Conservation (phyloP, 2,797 vertebrate species). For the Silurus aristotelis region DNA sequence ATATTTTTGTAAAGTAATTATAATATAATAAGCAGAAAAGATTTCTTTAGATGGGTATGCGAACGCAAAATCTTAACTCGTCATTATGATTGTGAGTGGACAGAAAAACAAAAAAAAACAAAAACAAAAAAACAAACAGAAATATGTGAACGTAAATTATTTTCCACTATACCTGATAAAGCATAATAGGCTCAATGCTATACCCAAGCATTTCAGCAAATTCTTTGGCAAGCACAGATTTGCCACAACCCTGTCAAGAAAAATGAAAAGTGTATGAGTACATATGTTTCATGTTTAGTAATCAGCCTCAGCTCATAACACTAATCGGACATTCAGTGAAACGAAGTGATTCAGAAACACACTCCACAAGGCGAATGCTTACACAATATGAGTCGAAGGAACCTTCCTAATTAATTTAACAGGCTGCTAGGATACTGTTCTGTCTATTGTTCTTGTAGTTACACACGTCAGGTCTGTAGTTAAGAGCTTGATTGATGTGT, state of each 20-base stretch:
- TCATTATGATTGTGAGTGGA: background rate
- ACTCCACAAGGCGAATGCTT: background rate
- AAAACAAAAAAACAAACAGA: background rate
- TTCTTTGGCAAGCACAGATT: conserved; percentile 88
- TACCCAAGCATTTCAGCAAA: conserved; percentile 92
- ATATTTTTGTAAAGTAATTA: background rate
- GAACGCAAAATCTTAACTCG: background rate
- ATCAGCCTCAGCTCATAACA: background rate
- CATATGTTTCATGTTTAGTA: background rate
- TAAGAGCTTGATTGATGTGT: conserved; percentile 3
- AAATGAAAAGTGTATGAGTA: background rate
- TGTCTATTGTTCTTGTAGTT: conserved; percentile 34
- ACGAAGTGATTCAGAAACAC: background rate
- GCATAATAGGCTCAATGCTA: conserved; percentile 88
- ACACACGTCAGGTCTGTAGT: conserved; percentile 25
- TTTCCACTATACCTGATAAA: conserved; percentile 86
- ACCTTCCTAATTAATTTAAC: conserved; percentile 21
- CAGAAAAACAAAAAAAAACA: no score
- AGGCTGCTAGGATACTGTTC: conserved; percentile 26
- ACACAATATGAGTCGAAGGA: background rate
- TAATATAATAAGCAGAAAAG: background rate
- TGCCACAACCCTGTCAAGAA: conserved; percentile 88
- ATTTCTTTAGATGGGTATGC: background rate
- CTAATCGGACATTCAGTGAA: background rate
- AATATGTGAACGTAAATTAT: background rate